Percentiles rank a stretch among this genome's conserved stretches.
Conservation (phyloP, 2,113 vertebrate species). For the Ascaphus truei region DNA sequence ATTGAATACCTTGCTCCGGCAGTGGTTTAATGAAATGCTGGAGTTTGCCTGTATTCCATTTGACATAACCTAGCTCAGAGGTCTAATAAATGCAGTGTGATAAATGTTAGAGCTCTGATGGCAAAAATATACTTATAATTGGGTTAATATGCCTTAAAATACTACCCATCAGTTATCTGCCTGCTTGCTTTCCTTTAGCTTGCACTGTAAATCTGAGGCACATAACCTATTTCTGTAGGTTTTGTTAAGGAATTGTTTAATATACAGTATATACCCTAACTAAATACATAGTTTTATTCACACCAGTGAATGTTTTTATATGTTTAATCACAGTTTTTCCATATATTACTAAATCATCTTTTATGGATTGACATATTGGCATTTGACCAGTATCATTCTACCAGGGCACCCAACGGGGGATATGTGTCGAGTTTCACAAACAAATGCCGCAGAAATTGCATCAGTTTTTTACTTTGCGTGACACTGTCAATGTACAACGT, state of each 20-base stretch:
- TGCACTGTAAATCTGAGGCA: slow-evolving; percentile 45
- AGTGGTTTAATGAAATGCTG: slow-evolving; percentile 75
- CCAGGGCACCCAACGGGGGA: too few species aligned
- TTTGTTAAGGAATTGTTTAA: slow-evolving; percentile 9
- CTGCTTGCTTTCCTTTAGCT: slow-evolving; percentile 53
- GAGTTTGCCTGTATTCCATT: slow-evolving; percentile 64
- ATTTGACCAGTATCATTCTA: too few species aligned
- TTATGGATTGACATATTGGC: too few species aligned
- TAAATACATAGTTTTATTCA: not conserved
- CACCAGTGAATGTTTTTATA: too few species aligned
- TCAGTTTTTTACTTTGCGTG: too few species aligned
- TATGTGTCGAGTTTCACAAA: too few species aligned
- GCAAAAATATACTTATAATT: slow-evolving; percentile 97
- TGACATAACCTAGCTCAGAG: slow-evolving; percentile 76
- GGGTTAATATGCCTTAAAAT: slow-evolving; percentile 99
- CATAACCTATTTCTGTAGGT: slow-evolving; percentile 9
- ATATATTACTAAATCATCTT: too few species aligned
- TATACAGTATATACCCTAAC: slow-evolving; percentile 5
- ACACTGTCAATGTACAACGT: too few species aligned
- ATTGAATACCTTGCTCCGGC: slow-evolving; percentile 67
- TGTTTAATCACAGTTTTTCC: too few species aligned
- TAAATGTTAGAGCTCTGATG: slow-evolving; percentile 81
- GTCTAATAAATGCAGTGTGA: slow-evolving; percentile 75
- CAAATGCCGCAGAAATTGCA: too few species aligned
- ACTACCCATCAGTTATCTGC: slow-evolving; percentile 87